phyloP scores from a whole-genome alignment of 2,113 vertebrate genomes.

The Amazona guildingii region DNA sequence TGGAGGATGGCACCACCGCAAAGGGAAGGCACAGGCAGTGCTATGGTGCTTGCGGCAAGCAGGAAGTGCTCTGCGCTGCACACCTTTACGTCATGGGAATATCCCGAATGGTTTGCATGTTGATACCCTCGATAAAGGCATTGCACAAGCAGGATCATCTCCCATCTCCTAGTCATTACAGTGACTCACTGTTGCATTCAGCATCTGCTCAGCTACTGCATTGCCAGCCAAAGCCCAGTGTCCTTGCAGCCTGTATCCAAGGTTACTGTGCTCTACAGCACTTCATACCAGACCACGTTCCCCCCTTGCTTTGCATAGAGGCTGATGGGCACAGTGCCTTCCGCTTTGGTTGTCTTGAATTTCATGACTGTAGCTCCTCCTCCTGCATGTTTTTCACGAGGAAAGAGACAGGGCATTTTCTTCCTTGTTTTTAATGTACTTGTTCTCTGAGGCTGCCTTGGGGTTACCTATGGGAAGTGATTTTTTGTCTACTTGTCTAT shows the following conservation, averaged over 20 bases:
- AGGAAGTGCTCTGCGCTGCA: neutral
- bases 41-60: neutral
- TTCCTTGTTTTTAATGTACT: neutral
- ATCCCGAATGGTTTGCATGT: neutral
- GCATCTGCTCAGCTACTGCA: neutral
- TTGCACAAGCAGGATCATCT: neutral
- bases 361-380: neutral
- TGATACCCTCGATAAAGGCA: neutral
- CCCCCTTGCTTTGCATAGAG: neutral
- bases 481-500: neutral
- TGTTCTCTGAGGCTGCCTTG: neutral
- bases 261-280: constrained; percentile 70
- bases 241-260: constrained; percentile 78
- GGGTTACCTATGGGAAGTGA: neutral
- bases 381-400: neutral
- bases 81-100: neutral
- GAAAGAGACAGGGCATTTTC: neutral
- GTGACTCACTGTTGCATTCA: constrained; percentile 34
- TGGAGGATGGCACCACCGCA: neutral
- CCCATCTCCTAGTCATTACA: neutral
- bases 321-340: neutral
- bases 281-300: neutral
- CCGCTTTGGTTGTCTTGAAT: neutral
- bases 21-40: neutral
- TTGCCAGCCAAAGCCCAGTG: constrained; percentile 54